Base-by-base conservation (phyloP, 2,113 vertebrate genomes). In the Charadrius vociferus region DNA sequence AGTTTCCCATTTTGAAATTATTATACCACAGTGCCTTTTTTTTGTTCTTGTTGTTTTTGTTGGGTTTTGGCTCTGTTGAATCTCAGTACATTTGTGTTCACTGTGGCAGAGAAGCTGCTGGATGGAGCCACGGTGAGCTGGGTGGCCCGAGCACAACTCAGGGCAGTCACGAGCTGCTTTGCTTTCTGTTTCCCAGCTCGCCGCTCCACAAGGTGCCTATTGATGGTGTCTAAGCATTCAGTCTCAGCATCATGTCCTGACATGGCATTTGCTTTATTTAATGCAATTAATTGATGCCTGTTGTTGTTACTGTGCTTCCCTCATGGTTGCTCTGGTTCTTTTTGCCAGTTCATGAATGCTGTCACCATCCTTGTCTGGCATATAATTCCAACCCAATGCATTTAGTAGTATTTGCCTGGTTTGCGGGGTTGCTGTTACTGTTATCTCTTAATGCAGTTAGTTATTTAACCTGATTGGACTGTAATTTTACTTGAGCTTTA, bases 151-250 rank as follows among this genome's bases (percentile, higher is more conserved):
- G 83, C 43, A 43, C 2, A 1, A 45, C 77, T 78, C 70, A 53
- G 43, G 26, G 70, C 58, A 53, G 65, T 43, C 52, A 82, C 4
- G 3, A 79, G 45, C 78, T 62, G 65, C 47, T 78, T 66, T 1
- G 3, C 24, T 61, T 66, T 66, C 65, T 78, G 21, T 37, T 61
- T 78, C 39, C 39, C 6, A 3, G 32, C 52, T 71, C 0, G 1
- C 37, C 0, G 0, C 34, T 86, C 47, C 6, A 2, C 2, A 4
- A 75, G 43, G 37, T 70, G 37, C 50, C 30, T 65, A 3, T 27
- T 50, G 34, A 70, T 1, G 2, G 14, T 70, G 34, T 21, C 66
- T 27, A 24, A 47, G 41, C 55, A 29, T 81, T 75, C 21, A 24
- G 21, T 23, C 43, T 81, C 82, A 52, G 45, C 29, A 36, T 65